Percentiles rank a stretch among this genome's conserved stretches.
phyloP scores from a whole-genome alignment of 2,113 vertebrate species.

The Rhea pennata region DNA sequence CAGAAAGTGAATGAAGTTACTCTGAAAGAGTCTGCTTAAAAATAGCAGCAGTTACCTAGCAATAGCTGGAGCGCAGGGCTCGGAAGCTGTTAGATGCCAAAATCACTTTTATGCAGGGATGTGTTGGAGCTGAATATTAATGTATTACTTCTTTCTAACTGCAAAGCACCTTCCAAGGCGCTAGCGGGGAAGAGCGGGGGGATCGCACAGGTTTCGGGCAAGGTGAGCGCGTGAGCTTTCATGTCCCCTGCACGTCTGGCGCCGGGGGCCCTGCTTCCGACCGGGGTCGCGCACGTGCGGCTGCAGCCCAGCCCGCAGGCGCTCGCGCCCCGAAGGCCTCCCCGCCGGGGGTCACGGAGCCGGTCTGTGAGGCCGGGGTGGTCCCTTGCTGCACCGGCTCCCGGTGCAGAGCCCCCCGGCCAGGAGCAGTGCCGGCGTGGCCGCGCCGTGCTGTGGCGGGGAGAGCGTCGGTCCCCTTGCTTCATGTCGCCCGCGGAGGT shows the following conservation, averaged over 20 bases:
- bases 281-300: rapidly evolving
- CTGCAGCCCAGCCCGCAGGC: neutral
- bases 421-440: neutral
- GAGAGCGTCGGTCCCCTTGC: rapidly evolving
- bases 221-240: rapidly evolving
- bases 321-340: too few species aligned
- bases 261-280: rapidly evolving
- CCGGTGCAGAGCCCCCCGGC: rapidly evolving
- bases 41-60: neutral
- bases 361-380: rapidly evolving
- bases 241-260: rapidly evolving
- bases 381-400: rapidly evolving
- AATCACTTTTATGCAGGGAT: neutral
- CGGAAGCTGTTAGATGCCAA: neutral
- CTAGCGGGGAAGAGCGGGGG: neutral
- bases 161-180: neutral
- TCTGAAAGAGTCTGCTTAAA: neutral
- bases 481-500: neutral
- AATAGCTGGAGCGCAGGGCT: neutral
- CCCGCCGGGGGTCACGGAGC: neutral
- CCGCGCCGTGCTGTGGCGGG: rapidly evolving
- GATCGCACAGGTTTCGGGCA: neutral
- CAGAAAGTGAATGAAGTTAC: neutral
- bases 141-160: neutral
- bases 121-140: neutral